Base-by-base conservation (phyloP, 35 echinoderm and acorn worm species). In the Amphiura filiformis region DNA sequence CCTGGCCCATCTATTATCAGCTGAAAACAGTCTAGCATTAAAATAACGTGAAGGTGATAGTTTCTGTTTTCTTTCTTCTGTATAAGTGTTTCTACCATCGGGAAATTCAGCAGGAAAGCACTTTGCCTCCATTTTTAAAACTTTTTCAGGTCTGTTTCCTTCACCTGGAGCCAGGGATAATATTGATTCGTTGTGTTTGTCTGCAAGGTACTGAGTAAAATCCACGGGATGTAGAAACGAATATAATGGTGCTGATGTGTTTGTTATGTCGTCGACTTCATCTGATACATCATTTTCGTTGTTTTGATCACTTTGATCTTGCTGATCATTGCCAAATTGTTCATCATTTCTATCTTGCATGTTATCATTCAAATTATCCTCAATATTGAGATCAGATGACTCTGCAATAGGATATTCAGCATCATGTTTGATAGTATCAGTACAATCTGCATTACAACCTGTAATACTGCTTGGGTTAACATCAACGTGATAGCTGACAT, bases 11-110 rank as follows among this genome's bases (percentile, higher is more conserved):
- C 76, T 80, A 31, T 38, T 82, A 37, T 92, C 84, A 56, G 34
- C 49, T n/a, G 85, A 87, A 65, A 82, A 81, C 23, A 92, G 76
- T 15, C 75, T 34, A 79, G 22, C 38, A 41, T 91, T 78, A 77
- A 91, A 85, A 42, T 91, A 80, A 14, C 56, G 38, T 17, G 38
- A 49, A 11, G 76, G 75, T 11, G 38, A 49, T 22, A 84, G 41
- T 34, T 41, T 79, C 39, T 82, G 35, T 82, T 82, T 35, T 11
- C 80, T 26, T 23, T 38, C 39, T 20, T 94, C 92, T 40, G 76
- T 81, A 3, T 88, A 39, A 38, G 35, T 9, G 14, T 38, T 39
- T 33, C 35, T 28, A 22, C 36, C 39, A 82, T 82, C 80, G 12
- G 39, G 39, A 9, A 9, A 28, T 26, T 23, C 26, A 37, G 23